Conservation (phyloP, 2,888 invertebrate species). For the Deilephila porcellus region DNA sequence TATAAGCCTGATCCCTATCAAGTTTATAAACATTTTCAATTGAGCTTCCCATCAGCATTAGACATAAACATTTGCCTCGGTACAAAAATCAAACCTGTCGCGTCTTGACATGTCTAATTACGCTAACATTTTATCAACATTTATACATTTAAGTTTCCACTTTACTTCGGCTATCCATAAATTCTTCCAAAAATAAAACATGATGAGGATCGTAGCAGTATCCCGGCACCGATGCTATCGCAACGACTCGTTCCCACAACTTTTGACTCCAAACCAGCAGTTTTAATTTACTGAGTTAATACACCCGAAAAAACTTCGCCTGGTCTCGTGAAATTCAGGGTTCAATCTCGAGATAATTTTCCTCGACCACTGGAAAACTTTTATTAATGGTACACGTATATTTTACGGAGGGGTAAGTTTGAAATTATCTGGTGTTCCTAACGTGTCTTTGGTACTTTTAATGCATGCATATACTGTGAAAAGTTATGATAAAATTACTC, state of each 20-base stretch:
- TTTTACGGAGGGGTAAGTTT: not conserved
- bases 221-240: conserved; percentile 7
- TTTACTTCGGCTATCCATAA: not conserved
- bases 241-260: conserved; percentile 14
- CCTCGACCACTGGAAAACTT: conserved; percentile 64
- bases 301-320: conserved; percentile 47
- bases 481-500: no score
- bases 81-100: no score
- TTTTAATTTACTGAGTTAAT: conserved; percentile 64
- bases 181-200: not conserved
- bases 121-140: no score
- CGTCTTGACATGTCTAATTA: no score
- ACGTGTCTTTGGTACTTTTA: not conserved
- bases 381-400: conserved; percentile 44
- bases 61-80: no score
- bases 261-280: conserved; percentile 39
- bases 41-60: no score
- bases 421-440: not conserved
- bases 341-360: conserved; percentile 67
- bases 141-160: no score
- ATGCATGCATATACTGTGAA: not conserved
- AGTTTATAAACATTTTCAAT: no score
- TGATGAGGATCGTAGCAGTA: not conserved
- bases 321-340: conserved; percentile 45
- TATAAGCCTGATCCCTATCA: no score